Evolutionary conservation across 2,113 vertebrate genomes (phyloP).

Genomic region (Piprites chloris): DNA sequence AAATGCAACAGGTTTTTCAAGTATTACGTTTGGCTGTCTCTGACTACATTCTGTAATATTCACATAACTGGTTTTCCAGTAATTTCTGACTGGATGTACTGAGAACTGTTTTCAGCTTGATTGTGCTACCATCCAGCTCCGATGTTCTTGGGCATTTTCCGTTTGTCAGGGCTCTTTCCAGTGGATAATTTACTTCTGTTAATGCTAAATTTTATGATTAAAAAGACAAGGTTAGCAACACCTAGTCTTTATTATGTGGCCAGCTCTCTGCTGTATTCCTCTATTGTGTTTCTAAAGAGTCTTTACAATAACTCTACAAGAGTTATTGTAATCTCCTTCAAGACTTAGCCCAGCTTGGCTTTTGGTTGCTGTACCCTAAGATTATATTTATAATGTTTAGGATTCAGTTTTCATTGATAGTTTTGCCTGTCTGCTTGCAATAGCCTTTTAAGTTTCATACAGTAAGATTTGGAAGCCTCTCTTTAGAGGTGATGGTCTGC

Average conservation of each 20-base stretch:
- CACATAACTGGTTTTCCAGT: not conserved
- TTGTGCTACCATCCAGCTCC: not conserved
- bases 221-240: not conserved
- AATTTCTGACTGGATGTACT: not conserved
- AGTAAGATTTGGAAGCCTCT: not conserved
- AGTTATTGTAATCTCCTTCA: not conserved
- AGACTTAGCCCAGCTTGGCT: not conserved
- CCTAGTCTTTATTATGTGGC: not conserved
- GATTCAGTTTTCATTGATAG: not conserved
- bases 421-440: not conserved
- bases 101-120: not conserved
- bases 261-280: not conserved
- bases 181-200: not conserved
- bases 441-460: not conserved
- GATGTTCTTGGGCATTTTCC: not conserved
- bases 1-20: not conserved
- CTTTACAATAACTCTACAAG: no score
- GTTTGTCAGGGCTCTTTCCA: not conserved
- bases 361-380: not conserved
- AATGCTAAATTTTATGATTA: not conserved
- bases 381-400: not conserved
- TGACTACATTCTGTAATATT: not conserved
- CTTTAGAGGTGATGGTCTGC: not conserved
- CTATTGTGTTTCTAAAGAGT: not conserved
- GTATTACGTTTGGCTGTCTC: not conserved